A percentile compares a stretch with the other conserved stretches of the same genome.
phyloP scores from a whole-genome alignment of 2,888 invertebrate species.

The Eledona agricola region DNA sequence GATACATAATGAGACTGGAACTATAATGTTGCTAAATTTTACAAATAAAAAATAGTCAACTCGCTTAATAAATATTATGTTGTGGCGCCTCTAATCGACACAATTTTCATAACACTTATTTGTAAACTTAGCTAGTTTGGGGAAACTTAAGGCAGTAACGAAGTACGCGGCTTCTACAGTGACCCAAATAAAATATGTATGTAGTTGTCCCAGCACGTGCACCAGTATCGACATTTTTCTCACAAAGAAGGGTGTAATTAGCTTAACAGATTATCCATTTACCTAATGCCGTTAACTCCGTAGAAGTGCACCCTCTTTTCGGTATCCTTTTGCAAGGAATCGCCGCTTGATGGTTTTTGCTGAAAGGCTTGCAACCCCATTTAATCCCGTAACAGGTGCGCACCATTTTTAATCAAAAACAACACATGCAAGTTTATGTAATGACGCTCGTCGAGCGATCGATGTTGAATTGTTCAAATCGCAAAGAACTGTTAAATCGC shows the following conservation, averaged over 20 bases:
- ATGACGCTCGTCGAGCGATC: slow-evolving; percentile 8
- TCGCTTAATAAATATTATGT: no score
- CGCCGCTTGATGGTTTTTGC: slow-evolving; percentile 18
- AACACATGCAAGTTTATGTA: slow-evolving; percentile 21
- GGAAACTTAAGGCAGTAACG: no score
- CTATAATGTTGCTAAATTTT: no score
- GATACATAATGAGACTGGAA: no score
- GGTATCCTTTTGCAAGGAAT: slow-evolving; percentile 10
- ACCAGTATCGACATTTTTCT: background rate
- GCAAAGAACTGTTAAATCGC: slow-evolving; percentile 4
- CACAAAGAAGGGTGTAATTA: background rate
- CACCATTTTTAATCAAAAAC: slow-evolving; percentile 37
- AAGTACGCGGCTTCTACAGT: no score
- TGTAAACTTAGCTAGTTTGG: no score
- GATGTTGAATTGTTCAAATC: background rate
- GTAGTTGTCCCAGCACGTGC: no score
- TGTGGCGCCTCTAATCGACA: no score
- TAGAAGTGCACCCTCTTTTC: slow-evolving; percentile 21
- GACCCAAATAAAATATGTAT: no score
- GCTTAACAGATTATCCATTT: slow-evolving; percentile 8
- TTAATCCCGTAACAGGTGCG: slow-evolving; percentile 41
- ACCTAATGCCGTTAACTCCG: slow-evolving; percentile 34
- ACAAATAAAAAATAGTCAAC: no score
- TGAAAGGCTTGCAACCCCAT: slow-evolving; percentile 40
- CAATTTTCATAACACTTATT: no score